Evolutionary conservation across 2,113 vertebrate genomes (phyloP), one percentile per base, ranked within the genome.

Genomic region (Dryoscopus gambensis): DNA sequence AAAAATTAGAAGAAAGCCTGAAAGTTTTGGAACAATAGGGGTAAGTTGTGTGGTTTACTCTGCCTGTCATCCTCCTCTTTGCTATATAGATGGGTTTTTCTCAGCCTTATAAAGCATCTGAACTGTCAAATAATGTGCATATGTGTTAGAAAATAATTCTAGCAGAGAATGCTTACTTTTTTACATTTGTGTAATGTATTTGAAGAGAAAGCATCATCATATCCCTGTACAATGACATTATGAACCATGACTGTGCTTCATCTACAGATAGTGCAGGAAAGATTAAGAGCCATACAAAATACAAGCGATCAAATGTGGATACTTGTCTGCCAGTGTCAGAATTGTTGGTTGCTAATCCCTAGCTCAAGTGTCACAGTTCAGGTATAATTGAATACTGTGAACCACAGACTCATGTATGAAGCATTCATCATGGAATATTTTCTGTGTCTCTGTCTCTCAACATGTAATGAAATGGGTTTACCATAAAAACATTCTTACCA

Each of bases 1-100:
- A 96, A 97, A 98, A 62, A 98, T 96, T 44, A 97, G 97, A 92
- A 98, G 97, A 94, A 98, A 98, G 40, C 98, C 98, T 64, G 98
- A 99, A 97, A 99, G 98, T 50, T 99, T 99, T 80, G 98, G 99
- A 97, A 98, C 98, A 15, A 97, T 99, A 89, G 99, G 99, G 98
- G 99, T 99, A 98, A 98, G 99, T 40, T 15, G 2, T 82, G 22
- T 84, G 49, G 42, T 60, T 91, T 92, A 84, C 11, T 89, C 9
- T 70, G 24, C 14, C 42, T n/a, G 3, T 69, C 62, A 21, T 79
- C 18, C 20, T 79, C 13, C 44, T 76, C 15, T 52, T 86, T 62
- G 37, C 37, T 75, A 6, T 64, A 30, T 17, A 56, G 40, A 40
- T 67, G 20, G 69, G 20, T 62, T 35, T 86, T 84, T 63, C 33